A percentile compares a stretch with the other conserved stretches of the same genome.
phyloP scores from a whole-genome alignment of 2,113 vertebrate species.

The Regulus satrapa region DNA sequence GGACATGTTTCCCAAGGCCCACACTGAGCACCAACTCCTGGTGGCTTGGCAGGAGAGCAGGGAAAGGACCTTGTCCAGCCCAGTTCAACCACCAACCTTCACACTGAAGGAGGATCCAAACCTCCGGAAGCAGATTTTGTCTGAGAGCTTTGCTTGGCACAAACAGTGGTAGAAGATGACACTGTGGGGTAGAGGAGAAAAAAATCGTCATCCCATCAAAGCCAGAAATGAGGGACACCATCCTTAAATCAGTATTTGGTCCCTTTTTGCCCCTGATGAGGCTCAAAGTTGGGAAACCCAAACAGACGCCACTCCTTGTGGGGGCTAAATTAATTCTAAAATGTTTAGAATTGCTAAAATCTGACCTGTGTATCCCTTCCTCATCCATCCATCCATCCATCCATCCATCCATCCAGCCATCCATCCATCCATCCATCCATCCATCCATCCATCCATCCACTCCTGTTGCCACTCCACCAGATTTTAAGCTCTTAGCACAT shows the following conservation, averaged over 20 bases:
- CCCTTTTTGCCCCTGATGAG: neutral
- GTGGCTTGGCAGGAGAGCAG: neutral
- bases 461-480: neutral
- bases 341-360: neutral
- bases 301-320: fast-evolving
- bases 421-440: neutral
- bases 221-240: neutral
- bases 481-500: neutral
- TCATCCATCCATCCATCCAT: neutral
- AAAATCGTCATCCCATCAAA: neutral
- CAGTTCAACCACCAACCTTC: neutral
- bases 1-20: fast-evolving
- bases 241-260: neutral
- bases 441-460: neutral
- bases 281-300: neutral
- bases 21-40: fast-evolving
- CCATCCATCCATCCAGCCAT: neutral
- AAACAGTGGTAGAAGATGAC: fast-evolving
- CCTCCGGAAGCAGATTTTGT: neutral
- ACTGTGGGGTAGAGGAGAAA: too few species aligned
- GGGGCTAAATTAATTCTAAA: neutral
- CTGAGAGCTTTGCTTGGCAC: too few species aligned
- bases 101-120: neutral
- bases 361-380: neutral
- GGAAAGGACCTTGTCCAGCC: neutral